These are phyloP conservation scores for Argentina silus DNA, from an alignment of 2,797 vertebrate species.

Conservation along the genomic window DNA sequence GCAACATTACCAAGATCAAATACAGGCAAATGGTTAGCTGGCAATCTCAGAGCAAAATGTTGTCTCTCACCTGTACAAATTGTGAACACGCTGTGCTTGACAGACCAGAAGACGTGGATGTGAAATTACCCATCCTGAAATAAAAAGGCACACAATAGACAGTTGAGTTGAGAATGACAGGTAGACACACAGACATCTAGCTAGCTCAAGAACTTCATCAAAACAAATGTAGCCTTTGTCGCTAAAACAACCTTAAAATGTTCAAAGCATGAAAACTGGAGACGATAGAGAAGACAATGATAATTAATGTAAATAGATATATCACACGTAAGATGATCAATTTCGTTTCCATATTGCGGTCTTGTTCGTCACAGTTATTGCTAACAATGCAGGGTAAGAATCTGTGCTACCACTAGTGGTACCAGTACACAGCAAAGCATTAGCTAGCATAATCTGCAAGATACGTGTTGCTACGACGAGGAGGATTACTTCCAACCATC, in stretches of 20 bases:
- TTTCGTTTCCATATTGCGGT: background rate
- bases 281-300: background rate
- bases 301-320: background rate
- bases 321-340: background rate
- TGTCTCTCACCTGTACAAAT: slow-evolving; percentile 72
- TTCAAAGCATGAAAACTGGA: background rate
- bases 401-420: too few relatives aligned
- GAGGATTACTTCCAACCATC: too few relatives aligned
- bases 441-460: too few relatives aligned
- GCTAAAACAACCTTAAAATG: background rate
- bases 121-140: slow-evolving; percentile 80
- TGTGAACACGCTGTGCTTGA: slow-evolving; percentile 60
- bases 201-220: background rate
- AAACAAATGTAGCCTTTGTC: background rate
- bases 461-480: too few relatives aligned
- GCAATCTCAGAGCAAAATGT: background rate
- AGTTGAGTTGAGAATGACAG: background rate
- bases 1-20: background rate
- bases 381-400: too few relatives aligned
- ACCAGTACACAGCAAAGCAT: too few relatives aligned
- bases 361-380: too few relatives aligned
- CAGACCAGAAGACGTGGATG: slow-evolving; percentile 55
- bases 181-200: background rate
- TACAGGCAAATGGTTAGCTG: background rate
- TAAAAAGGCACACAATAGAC: slow-evolving; percentile 21